A percentile compares a stretch with the other conserved stretches of the same genome.
These are phyloP conservation scores for Illadopsis cleaveri DNA, from an alignment of 2,113 vertebrate species.

Conservation along the genomic window DNA sequence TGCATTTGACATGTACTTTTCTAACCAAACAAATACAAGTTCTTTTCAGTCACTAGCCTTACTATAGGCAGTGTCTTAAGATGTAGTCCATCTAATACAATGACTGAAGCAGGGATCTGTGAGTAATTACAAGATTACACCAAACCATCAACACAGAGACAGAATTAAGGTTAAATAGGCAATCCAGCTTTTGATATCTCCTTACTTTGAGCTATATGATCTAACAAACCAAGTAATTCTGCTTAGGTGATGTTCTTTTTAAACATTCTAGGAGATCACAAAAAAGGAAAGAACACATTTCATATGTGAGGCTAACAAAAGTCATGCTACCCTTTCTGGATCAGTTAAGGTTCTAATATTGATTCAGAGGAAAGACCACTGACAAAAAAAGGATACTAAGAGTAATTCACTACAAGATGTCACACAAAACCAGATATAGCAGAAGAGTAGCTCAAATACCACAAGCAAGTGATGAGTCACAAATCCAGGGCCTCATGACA, in stretches of 20 bases:
- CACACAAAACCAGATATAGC: neutral
- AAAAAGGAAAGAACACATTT: neutral
- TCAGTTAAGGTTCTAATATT: neutral
- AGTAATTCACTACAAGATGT: neutral
- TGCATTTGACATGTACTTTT: neutral
- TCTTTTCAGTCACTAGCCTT: neutral
- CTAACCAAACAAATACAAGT: neutral
- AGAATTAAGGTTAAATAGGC: slow-evolving; percentile 44
- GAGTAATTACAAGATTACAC: slow-evolving; percentile 38
- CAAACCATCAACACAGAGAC: slow-evolving; percentile 16
- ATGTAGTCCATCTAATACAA: slow-evolving; percentile 40
- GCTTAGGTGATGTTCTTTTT: neutral
- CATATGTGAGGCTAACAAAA: neutral
- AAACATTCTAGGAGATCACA: neutral
- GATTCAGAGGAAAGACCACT: neutral
- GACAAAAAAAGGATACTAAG: neutral
- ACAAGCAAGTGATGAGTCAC: neutral
- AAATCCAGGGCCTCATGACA: neutral
- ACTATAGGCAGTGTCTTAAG: neutral
- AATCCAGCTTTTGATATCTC: neutral
- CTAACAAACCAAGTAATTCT: neutral
- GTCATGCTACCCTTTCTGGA: neutral
- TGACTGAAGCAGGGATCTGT: slow-evolving; percentile 53
- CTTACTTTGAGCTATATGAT: neutral
- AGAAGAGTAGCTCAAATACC: neutral